Evolutionary conservation across 2,113 vertebrate genomes (phyloP).

Genomic region (Rhombomys opimus): DNA sequence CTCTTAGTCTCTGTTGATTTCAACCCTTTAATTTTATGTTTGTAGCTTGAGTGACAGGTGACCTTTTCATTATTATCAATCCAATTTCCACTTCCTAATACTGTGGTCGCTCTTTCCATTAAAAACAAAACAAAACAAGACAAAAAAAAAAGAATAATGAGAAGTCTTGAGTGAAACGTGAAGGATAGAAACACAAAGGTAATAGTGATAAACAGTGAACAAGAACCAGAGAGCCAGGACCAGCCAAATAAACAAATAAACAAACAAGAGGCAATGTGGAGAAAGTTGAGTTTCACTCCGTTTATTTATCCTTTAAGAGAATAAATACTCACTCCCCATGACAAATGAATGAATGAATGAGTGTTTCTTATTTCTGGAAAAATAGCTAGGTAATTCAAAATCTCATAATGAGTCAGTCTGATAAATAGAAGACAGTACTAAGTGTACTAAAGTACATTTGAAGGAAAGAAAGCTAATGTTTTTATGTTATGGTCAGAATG

Average conservation of each 20-base stretch:
- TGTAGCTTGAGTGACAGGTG: constrained; percentile 77
- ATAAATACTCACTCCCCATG: neutral
- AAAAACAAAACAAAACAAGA: neutral
- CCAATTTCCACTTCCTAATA: constrained; percentile 55
- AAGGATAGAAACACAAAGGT: neutral
- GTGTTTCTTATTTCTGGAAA: neutral
- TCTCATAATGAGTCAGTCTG: neutral
- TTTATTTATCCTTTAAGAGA: neutral
- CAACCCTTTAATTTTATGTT: constrained; percentile 75
- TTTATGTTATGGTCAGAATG: neutral
- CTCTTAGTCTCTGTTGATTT: constrained; percentile 61
- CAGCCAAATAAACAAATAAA: neutral
- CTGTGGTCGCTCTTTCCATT: constrained; percentile 59
- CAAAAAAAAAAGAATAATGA: constrained; percentile 61
- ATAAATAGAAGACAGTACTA: neutral
- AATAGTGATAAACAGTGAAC: accelerated
- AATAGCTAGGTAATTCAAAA: neutral
- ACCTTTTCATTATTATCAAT: constrained; percentile 62
- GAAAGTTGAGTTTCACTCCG: neutral
- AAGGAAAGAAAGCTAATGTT: neutral
- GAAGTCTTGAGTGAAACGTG: neutral
- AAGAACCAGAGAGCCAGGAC: neutral
- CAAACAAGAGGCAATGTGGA: neutral
- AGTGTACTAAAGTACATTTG: constrained; percentile 28
- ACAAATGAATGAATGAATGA: neutral